Evolutionary conservation across 2,888 invertebrate species (phyloP).

Genomic region (Thera britannica): DNA sequence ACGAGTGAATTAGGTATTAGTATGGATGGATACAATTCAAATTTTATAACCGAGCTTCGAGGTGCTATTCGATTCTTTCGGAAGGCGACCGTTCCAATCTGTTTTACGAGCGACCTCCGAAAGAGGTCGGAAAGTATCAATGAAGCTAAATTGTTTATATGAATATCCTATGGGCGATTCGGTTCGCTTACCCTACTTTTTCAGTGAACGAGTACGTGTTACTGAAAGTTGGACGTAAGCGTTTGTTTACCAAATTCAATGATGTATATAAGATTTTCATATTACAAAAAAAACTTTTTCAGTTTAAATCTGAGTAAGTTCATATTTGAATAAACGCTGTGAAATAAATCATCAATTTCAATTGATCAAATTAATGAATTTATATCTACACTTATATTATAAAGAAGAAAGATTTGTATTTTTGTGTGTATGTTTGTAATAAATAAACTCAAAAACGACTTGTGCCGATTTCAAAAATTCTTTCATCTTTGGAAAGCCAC

Average conservation of each 20-base stretch:
- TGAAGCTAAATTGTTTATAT: slow-evolving; percentile 53
- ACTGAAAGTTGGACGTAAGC: slow-evolving; percentile 17
- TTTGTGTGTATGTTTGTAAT: too few relatives aligned
- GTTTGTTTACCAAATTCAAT: slow-evolving; percentile 14
- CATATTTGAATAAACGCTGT: too few relatives aligned
- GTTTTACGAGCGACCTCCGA: slow-evolving; percentile 52
- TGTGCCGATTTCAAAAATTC: too few relatives aligned
- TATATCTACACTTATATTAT: too few relatives aligned
- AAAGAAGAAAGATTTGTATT: too few relatives aligned
- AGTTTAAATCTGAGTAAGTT: too few relatives aligned
- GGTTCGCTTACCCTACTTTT: slow-evolving; percentile 39
- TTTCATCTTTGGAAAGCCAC: too few relatives aligned
- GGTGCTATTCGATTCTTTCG: slow-evolving; percentile 52
- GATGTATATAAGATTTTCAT: neutral
- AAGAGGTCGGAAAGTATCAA: slow-evolving; percentile 52
- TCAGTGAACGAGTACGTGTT: slow-evolving; percentile 35
- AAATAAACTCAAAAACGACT: too few relatives aligned
- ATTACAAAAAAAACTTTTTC: neutral
- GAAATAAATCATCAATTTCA: too few relatives aligned
- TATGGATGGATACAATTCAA: slow-evolving; percentile 50
- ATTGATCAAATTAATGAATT: too few relatives aligned
- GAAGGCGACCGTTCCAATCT: slow-evolving; percentile 52
- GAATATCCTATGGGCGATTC: slow-evolving; percentile 41
- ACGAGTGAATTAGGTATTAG: too few relatives aligned
- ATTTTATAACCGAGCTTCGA: slow-evolving; percentile 53